Evolutionary conservation across 2,888 invertebrate genomes (phyloP).

Genomic region (Carabus problematicus): DNA sequence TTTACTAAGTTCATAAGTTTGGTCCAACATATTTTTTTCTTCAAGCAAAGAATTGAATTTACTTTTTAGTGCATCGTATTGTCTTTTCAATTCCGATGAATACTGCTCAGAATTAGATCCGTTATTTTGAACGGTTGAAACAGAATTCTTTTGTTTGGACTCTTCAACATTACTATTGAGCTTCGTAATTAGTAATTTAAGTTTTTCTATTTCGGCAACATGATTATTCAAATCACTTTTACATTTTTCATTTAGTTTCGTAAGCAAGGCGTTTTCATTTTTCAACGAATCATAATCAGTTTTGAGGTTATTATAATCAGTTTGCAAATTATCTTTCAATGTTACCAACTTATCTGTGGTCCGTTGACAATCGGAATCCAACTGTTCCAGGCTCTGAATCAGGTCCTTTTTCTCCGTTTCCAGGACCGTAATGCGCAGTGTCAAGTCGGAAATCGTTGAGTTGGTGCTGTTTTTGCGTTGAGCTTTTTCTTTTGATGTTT

Average conservation of each 20-base stretch:
- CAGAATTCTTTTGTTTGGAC: not conserved
- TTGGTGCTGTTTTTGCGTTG: slow-evolving; percentile 22
- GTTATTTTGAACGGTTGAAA: not conserved
- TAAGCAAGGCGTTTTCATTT: slow-evolving; percentile 66
- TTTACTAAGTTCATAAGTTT: slow-evolving; percentile 1
- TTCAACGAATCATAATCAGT: slow-evolving; percentile 63
- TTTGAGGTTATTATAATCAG: slow-evolving; percentile 54
- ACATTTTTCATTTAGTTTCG: slow-evolving; percentile 51
- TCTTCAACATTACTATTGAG: not conserved
- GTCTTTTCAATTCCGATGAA: slow-evolving; percentile 7
- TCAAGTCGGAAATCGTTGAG: slow-evolving; percentile 51
- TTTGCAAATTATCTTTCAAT: slow-evolving; percentile 55
- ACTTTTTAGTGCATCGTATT: slow-evolving; percentile 20
- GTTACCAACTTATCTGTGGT: slow-evolving; percentile 55
- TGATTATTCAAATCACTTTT: slow-evolving; percentile 47
- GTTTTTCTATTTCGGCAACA: not conserved
- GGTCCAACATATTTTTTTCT: slow-evolving; percentile 25
- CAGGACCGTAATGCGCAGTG: slow-evolving; percentile 49
- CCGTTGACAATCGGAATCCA: slow-evolving; percentile 57
- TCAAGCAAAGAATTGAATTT: slow-evolving; percentile 17
- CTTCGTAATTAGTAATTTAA: not conserved
- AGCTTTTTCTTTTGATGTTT: slow-evolving; percentile 13
- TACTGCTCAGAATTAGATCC: slow-evolving; percentile 1
- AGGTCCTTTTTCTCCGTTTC: slow-evolving; percentile 55
- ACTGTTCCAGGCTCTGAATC: slow-evolving; percentile 52